Conservation (phyloP, 2,888 invertebrate genomes). For the Hofmannophila pseudospretella region DNA sequence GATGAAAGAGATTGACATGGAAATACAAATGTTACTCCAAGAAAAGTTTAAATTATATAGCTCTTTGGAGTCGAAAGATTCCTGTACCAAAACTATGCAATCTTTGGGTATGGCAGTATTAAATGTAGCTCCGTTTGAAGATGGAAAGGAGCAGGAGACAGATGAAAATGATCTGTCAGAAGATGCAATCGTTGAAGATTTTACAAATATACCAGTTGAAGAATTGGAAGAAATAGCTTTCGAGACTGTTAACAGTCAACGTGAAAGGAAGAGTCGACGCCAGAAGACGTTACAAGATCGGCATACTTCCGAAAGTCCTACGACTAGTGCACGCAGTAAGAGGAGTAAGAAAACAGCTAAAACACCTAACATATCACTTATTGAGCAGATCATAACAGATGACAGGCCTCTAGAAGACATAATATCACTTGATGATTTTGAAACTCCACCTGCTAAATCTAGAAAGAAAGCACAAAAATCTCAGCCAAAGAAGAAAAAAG, state of each 20-base stretch:
- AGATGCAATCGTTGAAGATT: slow-evolving; percentile 56
- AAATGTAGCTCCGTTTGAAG: slow-evolving; percentile 42
- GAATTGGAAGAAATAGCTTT: slow-evolving; percentile 63
- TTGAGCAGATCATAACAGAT: slow-evolving; percentile 64
- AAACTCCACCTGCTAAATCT: slow-evolving; percentile 17
- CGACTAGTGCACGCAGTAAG: slow-evolving; percentile 24
- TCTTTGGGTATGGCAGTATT: slow-evolving; percentile 64
- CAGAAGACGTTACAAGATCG: slow-evolving; percentile 30
- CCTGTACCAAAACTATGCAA: slow-evolving; percentile 39
- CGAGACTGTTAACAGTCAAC: slow-evolving; percentile 32
- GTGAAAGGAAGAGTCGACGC: slow-evolving; percentile 21
- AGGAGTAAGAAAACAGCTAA: slow-evolving; percentile 23
- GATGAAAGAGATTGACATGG: slow-evolving; percentile 79
- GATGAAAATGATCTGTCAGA: slow-evolving; percentile 23
- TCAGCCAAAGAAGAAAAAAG: slow-evolving; percentile 18
- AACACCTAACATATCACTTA: slow-evolving; percentile 59
- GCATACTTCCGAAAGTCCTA: slow-evolving; percentile 41
- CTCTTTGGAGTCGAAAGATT: slow-evolving; percentile 59
- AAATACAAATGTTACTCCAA: slow-evolving; percentile 75
- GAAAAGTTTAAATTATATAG: slow-evolving; percentile 78
- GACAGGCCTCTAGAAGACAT: slow-evolving; percentile 64
- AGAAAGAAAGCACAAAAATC: slow-evolving; percentile 1
- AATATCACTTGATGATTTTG: slow-evolving; percentile 58
- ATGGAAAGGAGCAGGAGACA: slow-evolving; percentile 21
- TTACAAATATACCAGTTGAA: slow-evolving; percentile 59